These are phyloP conservation scores for Okapia johnstoni DNA, from an alignment of 2,113 vertebrate genomes.

Conservation along the genomic window DNA sequence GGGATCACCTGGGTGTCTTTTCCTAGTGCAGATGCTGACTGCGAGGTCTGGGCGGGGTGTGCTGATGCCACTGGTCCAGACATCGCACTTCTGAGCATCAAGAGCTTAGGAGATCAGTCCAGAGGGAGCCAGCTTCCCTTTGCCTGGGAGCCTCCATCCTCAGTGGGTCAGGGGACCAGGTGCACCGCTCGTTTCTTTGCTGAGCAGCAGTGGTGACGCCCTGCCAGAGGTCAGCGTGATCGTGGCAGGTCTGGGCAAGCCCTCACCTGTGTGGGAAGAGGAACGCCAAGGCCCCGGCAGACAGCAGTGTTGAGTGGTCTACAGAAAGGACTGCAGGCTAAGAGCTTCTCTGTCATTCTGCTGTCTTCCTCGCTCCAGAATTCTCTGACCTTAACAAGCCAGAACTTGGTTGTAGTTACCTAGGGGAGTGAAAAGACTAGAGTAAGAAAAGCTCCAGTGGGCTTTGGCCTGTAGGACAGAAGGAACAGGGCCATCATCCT, in stretches of 20 bases:
- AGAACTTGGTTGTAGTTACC: neutral
- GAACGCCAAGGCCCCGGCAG: fast-evolving
- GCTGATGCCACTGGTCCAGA: neutral
- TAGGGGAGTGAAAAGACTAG: neutral
- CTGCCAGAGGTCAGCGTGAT: fast-evolving
- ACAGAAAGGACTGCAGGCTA: neutral
- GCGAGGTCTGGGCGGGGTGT: neutral
- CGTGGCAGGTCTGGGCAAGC: fast-evolving
- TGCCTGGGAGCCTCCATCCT: neutral
- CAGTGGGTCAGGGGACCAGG: fast-evolving
- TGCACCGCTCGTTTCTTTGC: neutral
- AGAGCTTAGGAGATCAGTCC: neutral
- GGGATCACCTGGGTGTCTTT: neutral
- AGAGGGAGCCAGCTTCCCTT: neutral
- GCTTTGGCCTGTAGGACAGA: neutral
- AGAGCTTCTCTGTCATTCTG: neutral
- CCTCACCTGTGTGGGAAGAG: neutral
- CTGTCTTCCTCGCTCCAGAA: neutral
- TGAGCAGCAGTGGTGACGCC: no score
- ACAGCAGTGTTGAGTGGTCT: fast-evolving
- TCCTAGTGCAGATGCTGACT: no score
- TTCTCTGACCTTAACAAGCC: neutral
- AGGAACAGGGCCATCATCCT: neutral
- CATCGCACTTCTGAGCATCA: neutral
- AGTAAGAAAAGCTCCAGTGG: neutral